Percentiles rank a stretch among this genome's conserved stretches.
phyloP scores from a whole-genome alignment of 2,113 vertebrate genomes.

The Stomatorhinus ivindoensis region DNA sequence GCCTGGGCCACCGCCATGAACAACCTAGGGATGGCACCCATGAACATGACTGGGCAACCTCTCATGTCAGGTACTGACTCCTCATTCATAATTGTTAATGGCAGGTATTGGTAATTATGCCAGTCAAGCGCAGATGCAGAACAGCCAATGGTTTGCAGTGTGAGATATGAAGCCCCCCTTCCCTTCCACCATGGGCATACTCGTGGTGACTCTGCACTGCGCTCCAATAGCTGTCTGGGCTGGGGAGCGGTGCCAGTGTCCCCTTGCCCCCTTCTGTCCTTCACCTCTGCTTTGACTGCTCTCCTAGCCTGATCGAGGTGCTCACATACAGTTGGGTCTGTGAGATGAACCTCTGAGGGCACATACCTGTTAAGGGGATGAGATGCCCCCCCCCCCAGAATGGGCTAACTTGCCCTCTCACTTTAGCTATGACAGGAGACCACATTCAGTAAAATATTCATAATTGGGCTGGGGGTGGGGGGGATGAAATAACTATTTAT shows the following conservation, averaged over 20 bases:
- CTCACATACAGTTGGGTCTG: not conserved
- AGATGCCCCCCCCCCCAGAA: not conserved
- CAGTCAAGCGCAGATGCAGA: not conserved
- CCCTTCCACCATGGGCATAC: not conserved
- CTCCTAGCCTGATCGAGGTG: not conserved
- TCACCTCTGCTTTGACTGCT: not conserved
- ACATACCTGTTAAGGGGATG: too few species aligned
- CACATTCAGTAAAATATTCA: conserved; percentile 24
- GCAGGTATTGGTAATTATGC: not conserved
- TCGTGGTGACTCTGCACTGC: not conserved
- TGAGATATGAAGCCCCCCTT: not conserved
- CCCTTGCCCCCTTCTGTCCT: not conserved
- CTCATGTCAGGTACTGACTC: conserved; percentile 73
- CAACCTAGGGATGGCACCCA: conserved; percentile 88
- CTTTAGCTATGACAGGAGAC: not conserved
- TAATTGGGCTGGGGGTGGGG: not conserved
- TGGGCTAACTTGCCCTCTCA: not conserved
- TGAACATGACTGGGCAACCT: conserved; percentile 80
- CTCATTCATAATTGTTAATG: not conserved
- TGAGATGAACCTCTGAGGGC: not conserved
- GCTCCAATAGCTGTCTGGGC: too few species aligned
- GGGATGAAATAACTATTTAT: conserved; percentile 27
- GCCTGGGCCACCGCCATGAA: conserved; percentile 96
- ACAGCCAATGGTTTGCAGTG: not conserved
- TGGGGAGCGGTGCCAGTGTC: not conserved